phyloP scores from a whole-genome alignment of 1,140 invertebrate genomes.

The Drosophila saltans region DNA sequence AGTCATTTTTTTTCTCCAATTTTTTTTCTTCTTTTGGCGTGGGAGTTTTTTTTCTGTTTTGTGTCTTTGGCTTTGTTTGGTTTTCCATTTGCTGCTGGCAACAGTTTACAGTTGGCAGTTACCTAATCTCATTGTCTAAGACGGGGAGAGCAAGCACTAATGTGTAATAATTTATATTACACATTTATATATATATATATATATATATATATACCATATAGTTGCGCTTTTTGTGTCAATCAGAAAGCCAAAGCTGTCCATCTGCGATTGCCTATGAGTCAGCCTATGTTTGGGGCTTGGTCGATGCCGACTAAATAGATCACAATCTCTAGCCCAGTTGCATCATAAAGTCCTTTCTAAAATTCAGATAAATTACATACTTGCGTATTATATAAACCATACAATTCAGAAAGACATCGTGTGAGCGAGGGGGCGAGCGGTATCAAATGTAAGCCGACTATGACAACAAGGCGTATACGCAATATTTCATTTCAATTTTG shows the following conservation, averaged over 20 bases:
- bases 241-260: slow-evolving; percentile 19
- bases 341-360: slow-evolving; percentile 68
- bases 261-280: slow-evolving; percentile 5
- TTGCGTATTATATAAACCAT: slow-evolving; percentile 59
- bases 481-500: slow-evolving; percentile 57
- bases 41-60: slow-evolving; percentile 72
- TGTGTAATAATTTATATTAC: slow-evolving; percentile 19
- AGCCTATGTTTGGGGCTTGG: slow-evolving; percentile 3
- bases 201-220: not conserved
- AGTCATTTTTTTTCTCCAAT: slow-evolving; percentile 25
- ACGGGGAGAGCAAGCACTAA: slow-evolving; percentile 13
- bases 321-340: slow-evolving; percentile 43
- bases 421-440: slow-evolving; percentile 39
- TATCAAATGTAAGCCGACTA: slow-evolving; percentile 59
- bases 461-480: slow-evolving; percentile 67
- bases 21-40: slow-evolving; percentile 47
- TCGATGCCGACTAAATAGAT: slow-evolving; percentile 27
- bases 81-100: slow-evolving; percentile 21
- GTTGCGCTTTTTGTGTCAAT: slow-evolving; percentile 45
- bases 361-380: slow-evolving; percentile 56
- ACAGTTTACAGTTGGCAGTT: slow-evolving; percentile 50
- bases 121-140: slow-evolving; percentile 52
- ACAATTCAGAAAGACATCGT: slow-evolving; percentile 16
- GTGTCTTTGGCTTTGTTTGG: slow-evolving; percentile 37
- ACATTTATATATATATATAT: not conserved